Conservation (phyloP, 2,797 vertebrate genomes). For the Poecile montanus region DNA sequence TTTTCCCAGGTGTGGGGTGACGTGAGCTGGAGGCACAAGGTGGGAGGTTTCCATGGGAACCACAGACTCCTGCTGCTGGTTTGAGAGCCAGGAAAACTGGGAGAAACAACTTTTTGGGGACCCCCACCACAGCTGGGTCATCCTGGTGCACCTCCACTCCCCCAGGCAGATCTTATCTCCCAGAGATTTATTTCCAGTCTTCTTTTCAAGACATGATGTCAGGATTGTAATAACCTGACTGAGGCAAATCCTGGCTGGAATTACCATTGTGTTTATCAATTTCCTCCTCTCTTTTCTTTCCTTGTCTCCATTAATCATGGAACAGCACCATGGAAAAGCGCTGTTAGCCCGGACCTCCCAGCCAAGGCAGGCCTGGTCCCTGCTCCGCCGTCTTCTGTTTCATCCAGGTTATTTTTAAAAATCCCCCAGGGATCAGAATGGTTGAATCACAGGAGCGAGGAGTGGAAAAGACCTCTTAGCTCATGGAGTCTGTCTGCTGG, state of each 20-base stretch:
- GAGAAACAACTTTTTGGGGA: neutral
- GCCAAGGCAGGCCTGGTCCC: conserved; percentile 51
- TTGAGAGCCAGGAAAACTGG: rapidly evolving
- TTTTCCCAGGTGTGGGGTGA: neutral
- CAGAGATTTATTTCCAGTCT: conserved; percentile 35
- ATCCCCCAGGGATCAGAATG: neutral
- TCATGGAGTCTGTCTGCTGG: conserved; percentile 47
- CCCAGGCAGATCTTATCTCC: neutral
- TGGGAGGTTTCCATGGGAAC: neutral
- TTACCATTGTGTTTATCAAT: conserved; percentile 41
- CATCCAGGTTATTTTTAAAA: conserved; percentile 48
- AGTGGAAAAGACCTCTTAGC: conserved; percentile 55
- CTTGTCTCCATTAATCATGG: conserved; percentile 19
- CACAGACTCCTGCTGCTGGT: neutral
- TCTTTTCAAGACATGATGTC: conserved; percentile 69
- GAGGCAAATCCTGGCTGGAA: conserved; percentile 26
- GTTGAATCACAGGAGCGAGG: conserved; percentile 33
- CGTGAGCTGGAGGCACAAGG: neutral
- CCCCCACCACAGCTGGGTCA: neutral
- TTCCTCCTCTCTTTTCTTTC: conserved; percentile 20
- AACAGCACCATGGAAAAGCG: conserved; percentile 47
- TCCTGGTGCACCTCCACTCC: neutral
- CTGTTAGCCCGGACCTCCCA: conserved; percentile 13
- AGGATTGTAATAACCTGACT: conserved; percentile 50
- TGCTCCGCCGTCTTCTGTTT: neutral